These are phyloP conservation scores for Microtus ochrogaster DNA, from an alignment of 2,113 vertebrate species.

Conservation along the genomic window DNA sequence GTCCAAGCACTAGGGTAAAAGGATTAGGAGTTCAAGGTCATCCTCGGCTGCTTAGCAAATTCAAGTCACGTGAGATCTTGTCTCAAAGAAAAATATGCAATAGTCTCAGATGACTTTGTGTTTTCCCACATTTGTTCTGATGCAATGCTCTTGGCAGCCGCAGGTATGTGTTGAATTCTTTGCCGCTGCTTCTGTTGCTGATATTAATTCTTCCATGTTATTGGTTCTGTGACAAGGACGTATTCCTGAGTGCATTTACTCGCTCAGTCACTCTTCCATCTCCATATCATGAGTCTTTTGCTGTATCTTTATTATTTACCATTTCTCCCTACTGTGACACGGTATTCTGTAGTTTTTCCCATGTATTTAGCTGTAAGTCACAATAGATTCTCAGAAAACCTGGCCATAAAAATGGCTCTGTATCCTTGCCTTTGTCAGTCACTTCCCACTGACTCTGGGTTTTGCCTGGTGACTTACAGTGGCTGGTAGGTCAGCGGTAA, in stretches of 20 bases:
- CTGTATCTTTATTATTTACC: background rate
- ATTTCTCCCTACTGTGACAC: background rate
- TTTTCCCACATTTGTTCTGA: rapidly evolving
- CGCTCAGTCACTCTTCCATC: background rate
- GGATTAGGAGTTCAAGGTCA: background rate
- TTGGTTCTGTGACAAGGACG: background rate
- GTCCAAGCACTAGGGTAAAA: background rate
- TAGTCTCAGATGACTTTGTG: rapidly evolving
- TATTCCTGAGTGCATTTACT: background rate
- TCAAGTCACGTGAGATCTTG: background rate
- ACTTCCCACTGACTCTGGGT: background rate
- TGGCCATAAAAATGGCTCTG: rapidly evolving
- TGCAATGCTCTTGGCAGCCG: rapidly evolving
- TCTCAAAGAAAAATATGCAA: background rate
- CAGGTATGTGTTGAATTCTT: background rate
- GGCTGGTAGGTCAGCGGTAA: too few species aligned
- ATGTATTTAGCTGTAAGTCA: background rate
- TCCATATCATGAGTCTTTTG: background rate
- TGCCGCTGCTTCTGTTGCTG: background rate
- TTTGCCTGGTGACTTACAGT: background rate
- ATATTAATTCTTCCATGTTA: too few species aligned
- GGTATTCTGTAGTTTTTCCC: background rate
- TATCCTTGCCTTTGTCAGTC: rapidly evolving
- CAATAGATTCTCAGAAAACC: background rate
- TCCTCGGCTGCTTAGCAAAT: background rate